These are phyloP conservation scores for Ligdia adustata DNA, from an alignment of 2,888 invertebrate species.

Conservation along the genomic window DNA sequence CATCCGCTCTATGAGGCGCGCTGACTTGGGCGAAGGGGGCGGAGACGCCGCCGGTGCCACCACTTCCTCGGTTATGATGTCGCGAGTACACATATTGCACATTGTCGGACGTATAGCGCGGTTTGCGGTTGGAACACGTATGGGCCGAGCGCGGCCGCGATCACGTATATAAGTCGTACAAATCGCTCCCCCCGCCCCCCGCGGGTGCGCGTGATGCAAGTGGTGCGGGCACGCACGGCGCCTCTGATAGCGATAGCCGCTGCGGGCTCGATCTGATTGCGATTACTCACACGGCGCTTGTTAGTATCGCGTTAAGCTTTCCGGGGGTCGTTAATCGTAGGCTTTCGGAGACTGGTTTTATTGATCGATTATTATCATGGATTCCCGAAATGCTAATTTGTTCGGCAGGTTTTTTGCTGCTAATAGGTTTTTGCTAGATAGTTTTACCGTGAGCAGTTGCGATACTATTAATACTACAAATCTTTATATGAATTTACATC, in stretches of 20 bases:
- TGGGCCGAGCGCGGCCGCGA: conserved; percentile 41
- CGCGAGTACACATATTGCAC: conserved; percentile 78
- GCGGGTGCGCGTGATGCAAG: conserved; percentile 32
- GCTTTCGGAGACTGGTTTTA: background rate
- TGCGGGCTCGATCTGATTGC: background rate
- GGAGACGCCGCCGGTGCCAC: conserved; percentile 41
- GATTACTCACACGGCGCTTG: background rate
- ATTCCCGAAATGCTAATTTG: background rate
- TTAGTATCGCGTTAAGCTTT: too few species aligned
- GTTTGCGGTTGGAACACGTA: conserved; percentile 43
- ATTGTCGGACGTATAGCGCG: conserved; percentile 43
- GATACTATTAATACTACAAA: too few species aligned
- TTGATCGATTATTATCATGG: background rate
- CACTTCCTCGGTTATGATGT: conserved; percentile 47
- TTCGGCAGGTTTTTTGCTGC: too few species aligned
- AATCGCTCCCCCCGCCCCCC: conserved; percentile 60
- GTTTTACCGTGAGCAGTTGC: too few species aligned
- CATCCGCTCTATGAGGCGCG: conserved; percentile 61
- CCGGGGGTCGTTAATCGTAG: background rate
- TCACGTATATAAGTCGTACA: conserved; percentile 67
- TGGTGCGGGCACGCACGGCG: conserved; percentile 40
- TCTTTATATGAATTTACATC: too few species aligned
- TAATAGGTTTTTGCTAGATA: too few species aligned
- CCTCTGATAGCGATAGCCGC: conserved; percentile 28
- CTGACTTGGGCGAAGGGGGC: conserved; percentile 40